phyloP scores from a whole-genome alignment of 2,797 vertebrate species.

The Urophycis tenuis region DNA sequence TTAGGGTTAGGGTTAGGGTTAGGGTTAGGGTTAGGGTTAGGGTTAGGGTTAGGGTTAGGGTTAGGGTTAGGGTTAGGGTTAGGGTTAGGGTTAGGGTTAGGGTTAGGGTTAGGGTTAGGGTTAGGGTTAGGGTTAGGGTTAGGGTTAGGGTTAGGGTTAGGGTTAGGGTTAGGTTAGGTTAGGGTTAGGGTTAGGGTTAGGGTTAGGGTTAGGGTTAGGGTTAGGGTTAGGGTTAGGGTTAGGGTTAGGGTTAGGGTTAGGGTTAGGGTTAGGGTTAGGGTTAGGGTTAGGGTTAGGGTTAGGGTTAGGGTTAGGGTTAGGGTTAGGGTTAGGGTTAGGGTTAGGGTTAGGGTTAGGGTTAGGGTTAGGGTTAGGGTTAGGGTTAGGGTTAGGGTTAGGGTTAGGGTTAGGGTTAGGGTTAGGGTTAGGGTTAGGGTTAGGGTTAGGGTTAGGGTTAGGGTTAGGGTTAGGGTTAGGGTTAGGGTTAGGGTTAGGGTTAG shows the following conservation, averaged over 20 bases:
- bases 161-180: no score
- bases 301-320: neutral
- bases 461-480: slow-evolving; percentile 29
- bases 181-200: no score
- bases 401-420: slow-evolving; percentile 33
- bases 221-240: slow-evolving; percentile 15
- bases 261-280: slow-evolving; percentile 3
- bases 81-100: slow-evolving; percentile 30
- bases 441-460: slow-evolving; percentile 33
- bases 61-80: slow-evolving; percentile 30
- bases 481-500: slow-evolving; percentile 25
- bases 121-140: slow-evolving; percentile 24
- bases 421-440: slow-evolving; percentile 34
- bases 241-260: neutral
- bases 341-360: slow-evolving; percentile 25
- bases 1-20: slow-evolving; percentile 19
- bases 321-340: slow-evolving; percentile 1
- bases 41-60: slow-evolving; percentile 22
- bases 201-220: slow-evolving; percentile 17
- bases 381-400: slow-evolving; percentile 29
- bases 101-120: slow-evolving; percentile 25
- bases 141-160: slow-evolving; percentile 8
- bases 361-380: slow-evolving; percentile 32
- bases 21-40: slow-evolving; percentile 20
- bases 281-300: neutral